Percentiles rank a stretch among this genome's conserved stretches.
phyloP scores from a whole-genome alignment of 2,888 invertebrate genomes.

The Norana najaformis region DNA sequence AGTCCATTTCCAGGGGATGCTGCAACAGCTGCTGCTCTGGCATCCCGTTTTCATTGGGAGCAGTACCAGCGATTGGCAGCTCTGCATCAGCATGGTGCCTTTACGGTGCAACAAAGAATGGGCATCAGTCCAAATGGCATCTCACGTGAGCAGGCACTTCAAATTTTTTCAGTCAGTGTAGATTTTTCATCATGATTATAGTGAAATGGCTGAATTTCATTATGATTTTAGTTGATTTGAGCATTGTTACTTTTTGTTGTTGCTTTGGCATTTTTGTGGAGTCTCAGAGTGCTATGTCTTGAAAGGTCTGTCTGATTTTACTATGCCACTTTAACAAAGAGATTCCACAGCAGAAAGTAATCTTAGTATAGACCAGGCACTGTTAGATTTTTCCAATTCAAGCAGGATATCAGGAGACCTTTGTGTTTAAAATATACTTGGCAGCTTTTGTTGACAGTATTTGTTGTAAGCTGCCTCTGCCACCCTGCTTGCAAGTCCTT shows the following conservation, averaged over 20 bases:
- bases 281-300: neutral
- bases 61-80: constrained; percentile 23
- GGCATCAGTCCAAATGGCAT: constrained; percentile 13
- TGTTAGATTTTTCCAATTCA: neutral
- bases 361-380: neutral
- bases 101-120: neutral
- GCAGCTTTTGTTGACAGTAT: neutral
- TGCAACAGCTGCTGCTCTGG: neutral
- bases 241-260: neutral
- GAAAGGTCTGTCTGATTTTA: neutral
- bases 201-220: neutral
- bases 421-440: neutral
- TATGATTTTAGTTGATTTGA: neutral
- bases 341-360: neutral
- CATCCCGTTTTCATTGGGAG: constrained; percentile 18
- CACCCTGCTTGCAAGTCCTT: neutral
- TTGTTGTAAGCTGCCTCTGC: neutral
- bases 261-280: neutral
- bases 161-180: neutral
- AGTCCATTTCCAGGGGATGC: neutral
- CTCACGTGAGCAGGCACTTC: neutral
- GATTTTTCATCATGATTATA: neutral
- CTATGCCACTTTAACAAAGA: neutral
- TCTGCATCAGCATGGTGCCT: constrained; percentile 1
- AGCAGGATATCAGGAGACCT: neutral